These are phyloP conservation scores for Parelbella ahira DNA, from an alignment of 2,888 invertebrate species.

Conservation along the genomic window DNA sequence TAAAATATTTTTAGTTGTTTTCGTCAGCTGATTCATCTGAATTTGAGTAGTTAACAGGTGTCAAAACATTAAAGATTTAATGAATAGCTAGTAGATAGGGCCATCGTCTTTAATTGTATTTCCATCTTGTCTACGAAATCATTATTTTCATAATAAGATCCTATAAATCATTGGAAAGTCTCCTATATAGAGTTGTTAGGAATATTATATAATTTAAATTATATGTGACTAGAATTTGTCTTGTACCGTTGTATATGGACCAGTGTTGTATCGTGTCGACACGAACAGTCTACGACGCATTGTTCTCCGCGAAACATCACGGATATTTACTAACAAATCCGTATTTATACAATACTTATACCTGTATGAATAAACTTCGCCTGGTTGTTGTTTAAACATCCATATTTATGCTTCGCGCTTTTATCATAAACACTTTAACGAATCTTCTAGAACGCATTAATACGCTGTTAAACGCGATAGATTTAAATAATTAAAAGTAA, in stretches of 20 bases:
- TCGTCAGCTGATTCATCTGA: too few species aligned
- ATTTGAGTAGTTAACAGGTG: too few species aligned
- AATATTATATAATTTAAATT: too few species aligned
- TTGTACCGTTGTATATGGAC: constrained; percentile 27
- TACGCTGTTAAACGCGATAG: too few species aligned
- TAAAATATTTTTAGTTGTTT: too few species aligned
- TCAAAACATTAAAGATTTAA: too few species aligned
- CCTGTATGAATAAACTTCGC: constrained; percentile 34
- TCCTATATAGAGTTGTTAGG: too few species aligned
- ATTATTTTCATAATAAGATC: too few species aligned
- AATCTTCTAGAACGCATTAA: constrained; percentile 22
- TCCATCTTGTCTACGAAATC: too few species aligned
- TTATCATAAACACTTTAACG: constrained; percentile 29
- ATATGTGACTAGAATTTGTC: constrained; percentile 13
- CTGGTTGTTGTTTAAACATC: constrained; percentile 39
- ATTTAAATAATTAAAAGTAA: constrained; percentile 5
- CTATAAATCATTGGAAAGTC: too few species aligned
- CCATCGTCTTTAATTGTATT: too few species aligned
- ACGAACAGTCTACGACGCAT: constrained; percentile 50
- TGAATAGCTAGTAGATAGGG: too few species aligned
- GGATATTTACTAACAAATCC: constrained; percentile 56
- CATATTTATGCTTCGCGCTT: constrained; percentile 36
- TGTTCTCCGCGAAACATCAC: constrained; percentile 52
- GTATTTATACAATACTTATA: constrained; percentile 44
- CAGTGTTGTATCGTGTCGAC: constrained; percentile 27